Evolutionary conservation across 2,797 vertebrate genomes (phyloP).

Genomic region (Semaprochilodus insignis): DNA sequence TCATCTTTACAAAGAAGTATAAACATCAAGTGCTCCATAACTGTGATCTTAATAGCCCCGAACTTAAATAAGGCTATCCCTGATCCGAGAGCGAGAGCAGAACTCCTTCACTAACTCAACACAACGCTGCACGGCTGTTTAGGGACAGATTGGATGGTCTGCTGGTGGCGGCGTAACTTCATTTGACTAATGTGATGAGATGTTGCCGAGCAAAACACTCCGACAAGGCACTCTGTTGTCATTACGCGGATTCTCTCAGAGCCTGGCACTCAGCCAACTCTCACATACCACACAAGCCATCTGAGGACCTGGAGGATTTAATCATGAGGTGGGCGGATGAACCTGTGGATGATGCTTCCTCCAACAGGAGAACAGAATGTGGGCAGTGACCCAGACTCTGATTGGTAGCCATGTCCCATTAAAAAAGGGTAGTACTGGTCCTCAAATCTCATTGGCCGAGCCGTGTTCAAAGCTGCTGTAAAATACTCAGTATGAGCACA

Average conservation of each 20-base stretch:
- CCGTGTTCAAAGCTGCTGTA: too few species aligned
- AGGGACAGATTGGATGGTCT: background rate
- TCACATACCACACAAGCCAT: background rate
- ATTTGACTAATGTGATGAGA: constrained; percentile 12
- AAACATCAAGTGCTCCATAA: background rate
- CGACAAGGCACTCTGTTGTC: too few species aligned
- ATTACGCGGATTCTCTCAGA: too few species aligned
- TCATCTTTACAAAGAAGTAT: background rate
- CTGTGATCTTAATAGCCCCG: background rate
- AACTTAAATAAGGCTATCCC: background rate
- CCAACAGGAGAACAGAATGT: too few species aligned
- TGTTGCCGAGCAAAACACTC: background rate
- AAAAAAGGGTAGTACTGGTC: too few species aligned
- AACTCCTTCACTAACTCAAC: background rate
- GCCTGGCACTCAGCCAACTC: too few species aligned
- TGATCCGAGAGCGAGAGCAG: background rate
- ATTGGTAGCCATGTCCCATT: too few species aligned
- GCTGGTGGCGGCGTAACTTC: constrained; percentile 8
- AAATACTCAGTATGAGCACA: too few species aligned
- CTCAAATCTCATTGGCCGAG: too few species aligned
- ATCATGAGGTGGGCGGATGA: background rate
- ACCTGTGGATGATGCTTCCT: too few species aligned
- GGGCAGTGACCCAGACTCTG: too few species aligned
- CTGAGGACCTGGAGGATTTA: background rate
- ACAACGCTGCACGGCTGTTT: background rate